Percentiles rank a stretch among this genome's conserved stretches.
Conservation (phyloP, 2,113 vertebrate genomes). For the Brachypteracias leptosomus region DNA sequence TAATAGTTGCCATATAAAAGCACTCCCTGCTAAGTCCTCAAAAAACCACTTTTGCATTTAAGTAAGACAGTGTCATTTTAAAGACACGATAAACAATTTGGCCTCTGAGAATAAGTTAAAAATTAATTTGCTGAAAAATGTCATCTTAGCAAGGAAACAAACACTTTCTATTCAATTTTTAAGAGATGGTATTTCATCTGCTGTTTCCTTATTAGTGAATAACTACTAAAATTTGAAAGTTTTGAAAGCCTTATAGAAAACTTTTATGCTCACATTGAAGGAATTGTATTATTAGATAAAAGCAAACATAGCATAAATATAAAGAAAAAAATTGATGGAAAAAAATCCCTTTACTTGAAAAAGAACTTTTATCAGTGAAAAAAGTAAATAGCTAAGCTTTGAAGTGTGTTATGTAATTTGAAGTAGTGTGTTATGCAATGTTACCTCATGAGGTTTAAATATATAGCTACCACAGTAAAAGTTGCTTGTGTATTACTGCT, state of each 20-base stretch:
- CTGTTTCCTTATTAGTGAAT: neutral
- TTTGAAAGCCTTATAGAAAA: neutral
- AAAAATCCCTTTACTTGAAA: neutral
- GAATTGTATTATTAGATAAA: neutral
- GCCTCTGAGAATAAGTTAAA: neutral
- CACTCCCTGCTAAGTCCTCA: neutral
- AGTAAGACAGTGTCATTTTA: neutral
- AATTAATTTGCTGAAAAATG: neutral
- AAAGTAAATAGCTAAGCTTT: neutral
- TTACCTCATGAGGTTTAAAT: slow-evolving; percentile 1
- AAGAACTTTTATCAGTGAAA: neutral
- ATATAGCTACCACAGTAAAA: neutral
- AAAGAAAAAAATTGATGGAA: neutral
- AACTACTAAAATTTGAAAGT: neutral
- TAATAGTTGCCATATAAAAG: neutral
- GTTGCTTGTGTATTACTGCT: neutral
- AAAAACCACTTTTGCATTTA: neutral
- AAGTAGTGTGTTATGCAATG: neutral
- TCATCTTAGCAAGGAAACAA: neutral
- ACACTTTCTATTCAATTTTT: neutral
- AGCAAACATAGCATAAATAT: neutral
- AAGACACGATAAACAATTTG: neutral
- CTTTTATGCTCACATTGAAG: neutral
- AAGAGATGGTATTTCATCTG: neutral
- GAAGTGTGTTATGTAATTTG: neutral